A percentile compares a stretch with the other conserved stretches of the same genome.
phyloP scores from a whole-genome alignment of 2,888 invertebrate species.

The Napeogenes inachia region DNA sequence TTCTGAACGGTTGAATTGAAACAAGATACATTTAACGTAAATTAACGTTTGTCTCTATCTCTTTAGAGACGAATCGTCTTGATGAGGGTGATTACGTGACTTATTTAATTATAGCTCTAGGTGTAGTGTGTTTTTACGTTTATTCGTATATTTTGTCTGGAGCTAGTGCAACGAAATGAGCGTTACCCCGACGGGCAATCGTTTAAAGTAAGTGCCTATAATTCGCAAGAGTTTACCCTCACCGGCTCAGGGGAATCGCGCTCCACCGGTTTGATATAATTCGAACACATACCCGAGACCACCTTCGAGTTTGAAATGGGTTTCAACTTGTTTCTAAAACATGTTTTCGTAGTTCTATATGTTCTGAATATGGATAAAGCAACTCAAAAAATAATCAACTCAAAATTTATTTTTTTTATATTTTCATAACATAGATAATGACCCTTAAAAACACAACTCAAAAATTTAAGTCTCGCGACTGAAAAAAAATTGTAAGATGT shows the following conservation, averaged over 20 bases:
- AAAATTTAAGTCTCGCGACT: too few species aligned
- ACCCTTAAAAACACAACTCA: too few species aligned
- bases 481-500: too few species aligned
- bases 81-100: conserved; percentile 61
- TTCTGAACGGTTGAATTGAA: conserved; percentile 53
- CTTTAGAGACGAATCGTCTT: conserved; percentile 59
- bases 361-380: not conserved
- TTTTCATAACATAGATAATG: too few species aligned
- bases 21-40: conserved; percentile 66
- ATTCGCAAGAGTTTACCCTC: conserved; percentile 70
- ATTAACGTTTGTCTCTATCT: conserved; percentile 62
- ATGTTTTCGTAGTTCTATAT: conserved; percentile 4
- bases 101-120: conserved; percentile 50
- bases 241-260: conserved; percentile 57
- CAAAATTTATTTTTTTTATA: too few species aligned
- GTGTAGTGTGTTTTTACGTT: conserved; percentile 29
- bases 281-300: conserved; percentile 42
- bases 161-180: conserved; percentile 56
- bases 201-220: conserved; percentile 73
- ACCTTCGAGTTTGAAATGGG: conserved; percentile 26
- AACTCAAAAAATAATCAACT: too few species aligned
- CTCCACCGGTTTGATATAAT: conserved; percentile 59
- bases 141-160: conserved; percentile 39
- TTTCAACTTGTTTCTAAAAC: conserved; percentile 10
- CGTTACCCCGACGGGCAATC: conserved; percentile 59